Conservation (phyloP, 2,888 invertebrate species). For the Antheraea assamensis region DNA sequence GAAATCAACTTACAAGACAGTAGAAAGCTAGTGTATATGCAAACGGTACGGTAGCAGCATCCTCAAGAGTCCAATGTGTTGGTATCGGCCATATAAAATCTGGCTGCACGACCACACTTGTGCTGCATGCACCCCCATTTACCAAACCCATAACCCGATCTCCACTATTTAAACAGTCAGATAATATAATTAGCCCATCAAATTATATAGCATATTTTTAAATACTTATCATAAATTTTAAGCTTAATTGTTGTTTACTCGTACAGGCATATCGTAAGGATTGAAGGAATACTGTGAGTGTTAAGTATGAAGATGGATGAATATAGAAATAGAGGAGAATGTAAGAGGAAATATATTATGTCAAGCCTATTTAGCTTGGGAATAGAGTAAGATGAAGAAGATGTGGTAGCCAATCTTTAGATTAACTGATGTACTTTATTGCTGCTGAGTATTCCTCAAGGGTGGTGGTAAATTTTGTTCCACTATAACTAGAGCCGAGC, state of each 20-base stretch:
- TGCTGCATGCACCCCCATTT: conserved; percentile 74
- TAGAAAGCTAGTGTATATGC: conserved; percentile 84
- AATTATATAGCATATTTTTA: not conserved
- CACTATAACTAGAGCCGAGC: not conserved
- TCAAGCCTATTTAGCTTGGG: too few species aligned
- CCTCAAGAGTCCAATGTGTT: conserved; percentile 84
- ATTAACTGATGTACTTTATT: not conserved
- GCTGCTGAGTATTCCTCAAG: not conserved
- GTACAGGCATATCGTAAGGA: not conserved
- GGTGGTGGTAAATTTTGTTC: not conserved
- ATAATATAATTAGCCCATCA: not conserved
- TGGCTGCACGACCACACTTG: conserved; percentile 75
- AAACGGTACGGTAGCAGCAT: conserved; percentile 89
- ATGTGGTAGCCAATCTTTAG: not conserved
- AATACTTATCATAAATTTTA: not conserved
- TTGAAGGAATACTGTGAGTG: not conserved
- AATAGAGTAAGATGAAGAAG: not conserved
- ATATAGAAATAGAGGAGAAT: too few species aligned
- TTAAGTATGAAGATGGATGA: not conserved
- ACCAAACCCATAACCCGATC: conserved; percentile 85
- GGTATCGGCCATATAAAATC: conserved; percentile 85
- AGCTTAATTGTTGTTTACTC: not conserved
- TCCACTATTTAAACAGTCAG: conserved; percentile 55
- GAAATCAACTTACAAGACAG: conserved; percentile 34
- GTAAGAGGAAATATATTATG: too few species aligned